These are phyloP conservation scores for Tiliacea aurago DNA, from an alignment of 2,888 invertebrate genomes.

Conservation along the genomic window DNA sequence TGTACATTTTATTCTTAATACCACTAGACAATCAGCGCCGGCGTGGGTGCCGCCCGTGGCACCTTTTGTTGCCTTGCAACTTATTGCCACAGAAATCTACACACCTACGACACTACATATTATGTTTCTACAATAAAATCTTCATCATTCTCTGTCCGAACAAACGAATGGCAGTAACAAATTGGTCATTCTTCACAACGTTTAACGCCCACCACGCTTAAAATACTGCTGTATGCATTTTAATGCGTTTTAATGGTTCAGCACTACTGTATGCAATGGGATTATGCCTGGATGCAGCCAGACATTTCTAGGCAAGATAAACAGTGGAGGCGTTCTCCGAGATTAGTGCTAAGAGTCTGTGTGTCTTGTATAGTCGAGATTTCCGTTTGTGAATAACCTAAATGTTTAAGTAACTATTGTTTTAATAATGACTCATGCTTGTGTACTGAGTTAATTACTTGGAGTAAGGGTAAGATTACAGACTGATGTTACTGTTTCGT, in stretches of 20 bases:
- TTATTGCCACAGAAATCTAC: conserved; percentile 79
- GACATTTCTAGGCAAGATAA: conserved; percentile 87
- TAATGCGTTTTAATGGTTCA: conserved; percentile 81
- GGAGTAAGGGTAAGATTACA: conserved; percentile 25
- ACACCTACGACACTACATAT: conserved; percentile 77
- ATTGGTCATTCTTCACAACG: conserved; percentile 84
- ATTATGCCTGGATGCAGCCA: conserved; percentile 81
- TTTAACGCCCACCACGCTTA: conserved; percentile 79
- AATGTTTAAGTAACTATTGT: conserved; percentile 71
- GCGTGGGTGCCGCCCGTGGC: conserved; percentile 77
- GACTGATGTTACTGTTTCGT: conserved; percentile 11
- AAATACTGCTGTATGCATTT: conserved; percentile 69
- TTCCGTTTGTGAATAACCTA: conserved; percentile 80
- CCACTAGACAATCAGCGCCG: conserved; percentile 75
- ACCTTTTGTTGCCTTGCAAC: conserved; percentile 81
- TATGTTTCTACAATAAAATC: conserved; percentile 84
- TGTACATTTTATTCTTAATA: conserved; percentile 60
- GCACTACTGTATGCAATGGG: conserved; percentile 79
- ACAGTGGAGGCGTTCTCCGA: conserved; percentile 83
- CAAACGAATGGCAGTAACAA: conserved; percentile 80
- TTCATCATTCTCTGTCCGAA: conserved; percentile 81
- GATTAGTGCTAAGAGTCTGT: conserved; percentile 85
- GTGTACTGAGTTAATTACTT: conserved; percentile 42
- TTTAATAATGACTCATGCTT: conserved; percentile 55
- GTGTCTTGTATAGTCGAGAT: conserved; percentile 81